Evolutionary conservation across 2,888 invertebrate genomes (phyloP).

Genomic region (Molanna angustata): DNA sequence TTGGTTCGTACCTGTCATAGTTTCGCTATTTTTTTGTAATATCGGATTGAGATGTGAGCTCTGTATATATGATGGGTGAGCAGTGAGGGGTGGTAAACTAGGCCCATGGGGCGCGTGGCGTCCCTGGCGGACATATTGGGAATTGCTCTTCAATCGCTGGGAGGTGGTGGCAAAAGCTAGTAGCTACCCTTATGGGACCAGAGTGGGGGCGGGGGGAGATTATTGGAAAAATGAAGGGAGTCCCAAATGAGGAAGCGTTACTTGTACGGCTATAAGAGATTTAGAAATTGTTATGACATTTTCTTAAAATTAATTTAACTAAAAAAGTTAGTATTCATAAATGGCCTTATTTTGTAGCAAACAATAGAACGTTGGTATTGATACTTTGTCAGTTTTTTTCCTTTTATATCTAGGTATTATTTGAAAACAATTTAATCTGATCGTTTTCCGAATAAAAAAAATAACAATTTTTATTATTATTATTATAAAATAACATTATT

Average conservation of each 20-base stretch:
- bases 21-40: not conserved
- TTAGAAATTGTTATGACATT: not conserved
- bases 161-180: too few species aligned
- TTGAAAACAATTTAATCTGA: too few species aligned
- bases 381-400: not conserved
- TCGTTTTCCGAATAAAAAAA: too few species aligned
- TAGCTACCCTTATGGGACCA: too few species aligned
- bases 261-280: not conserved
- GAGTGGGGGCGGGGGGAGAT: constrained; percentile 5
- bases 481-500: too few species aligned
- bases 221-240: constrained; percentile 16
- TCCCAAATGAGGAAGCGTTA: constrained; percentile 9
- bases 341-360: not conserved
- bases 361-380: not conserved
- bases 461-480: too few species aligned
- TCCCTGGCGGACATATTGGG: constrained; percentile 22
- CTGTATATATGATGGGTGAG: not conserved
- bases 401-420: too few species aligned
- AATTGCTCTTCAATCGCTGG: constrained; percentile 16
- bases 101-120: constrained; percentile 15
- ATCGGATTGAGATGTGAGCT: constrained; percentile 17
- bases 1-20: too few species aligned
- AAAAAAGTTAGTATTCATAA: too few species aligned
- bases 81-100: constrained; percentile 17
- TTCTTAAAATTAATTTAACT: too few species aligned